Percentiles rank a stretch among this genome's conserved stretches.
phyloP scores from a whole-genome alignment of 1,140 invertebrate species.

The Ceratina japonica region DNA sequence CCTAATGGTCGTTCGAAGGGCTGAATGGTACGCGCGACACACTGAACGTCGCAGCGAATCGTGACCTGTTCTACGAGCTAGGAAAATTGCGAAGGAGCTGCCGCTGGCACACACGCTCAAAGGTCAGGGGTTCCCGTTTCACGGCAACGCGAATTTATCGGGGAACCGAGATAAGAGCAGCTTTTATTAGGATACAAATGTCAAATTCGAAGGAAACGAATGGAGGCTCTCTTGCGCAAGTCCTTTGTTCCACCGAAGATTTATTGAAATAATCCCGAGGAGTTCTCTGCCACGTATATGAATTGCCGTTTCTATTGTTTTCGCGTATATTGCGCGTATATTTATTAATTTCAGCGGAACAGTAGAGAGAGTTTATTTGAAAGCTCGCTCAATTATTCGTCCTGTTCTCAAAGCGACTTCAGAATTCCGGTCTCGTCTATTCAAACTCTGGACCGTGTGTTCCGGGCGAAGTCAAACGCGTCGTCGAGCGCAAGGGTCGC shows the following conservation, averaged over 20 bases:
- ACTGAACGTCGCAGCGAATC: slow-evolving; percentile 25
- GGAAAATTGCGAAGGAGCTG: neutral
- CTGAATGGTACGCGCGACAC: slow-evolving; percentile 54
- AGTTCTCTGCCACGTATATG: slow-evolving; percentile 13
- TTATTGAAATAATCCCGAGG: slow-evolving; percentile 19
- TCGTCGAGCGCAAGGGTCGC: neutral
- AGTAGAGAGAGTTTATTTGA: no score
- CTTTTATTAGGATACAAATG: neutral
- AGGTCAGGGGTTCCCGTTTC: neutral
- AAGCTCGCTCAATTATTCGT: neutral
- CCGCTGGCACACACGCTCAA: neutral
- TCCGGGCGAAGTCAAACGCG: slow-evolving; percentile 4
- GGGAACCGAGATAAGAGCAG: neutral
- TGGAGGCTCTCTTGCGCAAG: neutral
- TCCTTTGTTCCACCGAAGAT: slow-evolving; percentile 4
- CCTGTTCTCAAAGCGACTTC: neutral
- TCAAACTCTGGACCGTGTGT: neutral
- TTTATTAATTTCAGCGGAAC: no score
- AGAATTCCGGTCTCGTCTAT: neutral
- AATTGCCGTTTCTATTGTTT: neutral
- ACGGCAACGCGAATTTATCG: neutral
- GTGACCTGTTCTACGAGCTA: neutral
- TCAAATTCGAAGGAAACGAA: neutral
- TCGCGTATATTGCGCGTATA: no score
- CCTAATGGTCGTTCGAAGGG: slow-evolving; percentile 40